These are phyloP conservation scores for Pollenia angustigena DNA, from an alignment of 2,888 invertebrate species.

Conservation along the genomic window DNA sequence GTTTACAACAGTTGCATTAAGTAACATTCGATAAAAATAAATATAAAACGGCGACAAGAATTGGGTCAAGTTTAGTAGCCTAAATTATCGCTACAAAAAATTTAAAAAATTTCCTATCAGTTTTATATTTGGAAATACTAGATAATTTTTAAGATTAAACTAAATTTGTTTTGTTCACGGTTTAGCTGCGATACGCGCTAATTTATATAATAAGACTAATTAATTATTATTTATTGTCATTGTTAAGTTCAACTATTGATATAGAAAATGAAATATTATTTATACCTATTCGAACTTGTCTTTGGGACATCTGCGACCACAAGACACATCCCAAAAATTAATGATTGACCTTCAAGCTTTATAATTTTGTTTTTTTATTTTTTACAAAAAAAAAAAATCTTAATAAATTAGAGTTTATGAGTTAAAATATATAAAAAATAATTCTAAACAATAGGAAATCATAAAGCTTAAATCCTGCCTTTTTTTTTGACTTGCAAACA, in stretches of 20 bases:
- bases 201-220: too few species aligned
- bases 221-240: constrained; percentile 31
- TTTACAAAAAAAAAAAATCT: neutral
- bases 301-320: constrained; percentile 22
- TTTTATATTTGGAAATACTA: neutral
- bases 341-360: constrained; percentile 38
- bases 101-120: constrained; percentile 32
- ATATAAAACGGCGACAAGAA: neutral
- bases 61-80: constrained; percentile 35
- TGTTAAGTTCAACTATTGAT: constrained; percentile 12
- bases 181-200: neutral
- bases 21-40: neutral
- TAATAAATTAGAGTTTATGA: neutral
- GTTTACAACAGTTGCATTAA: neutral
- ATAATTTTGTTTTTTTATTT: neutral
- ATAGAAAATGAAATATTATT: neutral
- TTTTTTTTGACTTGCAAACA: neutral
- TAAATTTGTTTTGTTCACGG: neutral
- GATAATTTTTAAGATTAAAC: constrained; percentile 41
- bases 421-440: neutral
- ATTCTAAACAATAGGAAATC: constrained; percentile 28
- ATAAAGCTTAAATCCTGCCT: constrained; percentile 50
- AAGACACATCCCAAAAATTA: neutral
- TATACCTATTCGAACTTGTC: neutral
- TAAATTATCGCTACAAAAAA: constrained; percentile 6